phyloP scores from a whole-genome alignment of 2,888 invertebrate genomes.

The Chorisops tibialis region DNA sequence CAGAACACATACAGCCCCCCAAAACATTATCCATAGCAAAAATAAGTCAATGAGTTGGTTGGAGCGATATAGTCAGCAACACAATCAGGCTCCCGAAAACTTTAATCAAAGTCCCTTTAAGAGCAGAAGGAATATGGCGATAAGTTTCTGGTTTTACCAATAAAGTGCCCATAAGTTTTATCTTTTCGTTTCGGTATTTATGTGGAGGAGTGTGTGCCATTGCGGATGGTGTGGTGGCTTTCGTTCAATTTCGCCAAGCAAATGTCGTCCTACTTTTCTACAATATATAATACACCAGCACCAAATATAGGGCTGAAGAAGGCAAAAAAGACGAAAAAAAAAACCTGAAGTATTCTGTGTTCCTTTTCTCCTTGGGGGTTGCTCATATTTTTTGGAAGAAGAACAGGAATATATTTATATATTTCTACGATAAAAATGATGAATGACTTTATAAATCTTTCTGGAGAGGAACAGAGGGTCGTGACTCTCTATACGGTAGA shows the following conservation, averaged over 20 bases:
- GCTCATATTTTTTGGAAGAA: conserved; percentile 2
- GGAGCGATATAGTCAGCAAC: too few relatives aligned
- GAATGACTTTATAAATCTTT: conserved; percentile 53
- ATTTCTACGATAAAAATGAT: conserved; percentile 54
- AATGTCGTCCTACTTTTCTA: conserved; percentile 14
- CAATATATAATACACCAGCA: conserved; percentile 3
- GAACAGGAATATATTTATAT: conserved; percentile 37
- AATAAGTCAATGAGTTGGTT: background rate
- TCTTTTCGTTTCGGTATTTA: conserved; percentile 13
- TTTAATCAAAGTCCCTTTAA: conserved; percentile 30
- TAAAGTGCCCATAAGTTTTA: conserved; percentile 21
- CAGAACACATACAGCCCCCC: background rate
- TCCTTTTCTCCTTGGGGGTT: background rate
- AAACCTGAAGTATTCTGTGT: background rate
- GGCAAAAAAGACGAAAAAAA: too few relatives aligned
- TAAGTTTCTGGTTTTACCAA: conserved; percentile 18
- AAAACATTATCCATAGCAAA: background rate
- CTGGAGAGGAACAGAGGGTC: conserved; percentile 51
- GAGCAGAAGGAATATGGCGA: conserved; percentile 7
- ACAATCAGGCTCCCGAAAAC: background rate
- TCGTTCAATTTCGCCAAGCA: conserved; percentile 27
- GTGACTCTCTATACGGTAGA: conserved; percentile 39
- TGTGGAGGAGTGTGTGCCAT: conserved; percentile 7
- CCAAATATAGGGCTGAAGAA: conserved; percentile 46
- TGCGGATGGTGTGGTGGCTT: conserved; percentile 1